Conservation (phyloP, 2,113 vertebrate genomes). For the Tenrec ecaudatus region DNA sequence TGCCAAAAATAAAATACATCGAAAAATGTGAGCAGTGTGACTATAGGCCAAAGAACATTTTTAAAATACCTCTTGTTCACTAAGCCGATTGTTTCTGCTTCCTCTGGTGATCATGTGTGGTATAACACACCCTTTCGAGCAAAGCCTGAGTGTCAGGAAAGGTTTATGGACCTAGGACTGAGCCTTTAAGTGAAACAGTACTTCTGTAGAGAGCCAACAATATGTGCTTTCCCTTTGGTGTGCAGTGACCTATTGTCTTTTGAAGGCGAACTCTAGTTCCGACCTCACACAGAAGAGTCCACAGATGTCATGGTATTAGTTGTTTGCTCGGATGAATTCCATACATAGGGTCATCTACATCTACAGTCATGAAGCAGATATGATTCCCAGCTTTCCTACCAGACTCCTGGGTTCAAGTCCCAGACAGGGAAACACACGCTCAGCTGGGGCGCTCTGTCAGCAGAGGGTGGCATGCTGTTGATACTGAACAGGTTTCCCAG, state of each 20-base stretch:
- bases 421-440: neutral
- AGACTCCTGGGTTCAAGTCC: neutral
- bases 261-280: neutral
- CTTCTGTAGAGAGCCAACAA: neutral
- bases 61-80: conserved; percentile 66
- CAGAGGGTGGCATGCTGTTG: neutral
- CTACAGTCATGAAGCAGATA: neutral
- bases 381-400: neutral
- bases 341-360: neutral
- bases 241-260: neutral
- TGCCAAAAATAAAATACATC: conserved; percentile 62
- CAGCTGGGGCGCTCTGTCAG: neutral
- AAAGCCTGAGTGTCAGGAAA: conserved; percentile 37
- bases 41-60: conserved; percentile 57
- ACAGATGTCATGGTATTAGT: neutral
- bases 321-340: neutral
- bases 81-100: conserved; percentile 37
- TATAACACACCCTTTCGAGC: conserved; percentile 24
- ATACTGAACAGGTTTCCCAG: neutral
- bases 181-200: conserved; percentile 3
- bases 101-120: neutral
- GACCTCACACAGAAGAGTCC: neutral
- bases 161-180: no score
- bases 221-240: neutral
- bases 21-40: conserved; percentile 59